These are phyloP conservation scores for Catharus fuscescens DNA, from an alignment of 2,113 vertebrate species.

Conservation along the genomic window DNA sequence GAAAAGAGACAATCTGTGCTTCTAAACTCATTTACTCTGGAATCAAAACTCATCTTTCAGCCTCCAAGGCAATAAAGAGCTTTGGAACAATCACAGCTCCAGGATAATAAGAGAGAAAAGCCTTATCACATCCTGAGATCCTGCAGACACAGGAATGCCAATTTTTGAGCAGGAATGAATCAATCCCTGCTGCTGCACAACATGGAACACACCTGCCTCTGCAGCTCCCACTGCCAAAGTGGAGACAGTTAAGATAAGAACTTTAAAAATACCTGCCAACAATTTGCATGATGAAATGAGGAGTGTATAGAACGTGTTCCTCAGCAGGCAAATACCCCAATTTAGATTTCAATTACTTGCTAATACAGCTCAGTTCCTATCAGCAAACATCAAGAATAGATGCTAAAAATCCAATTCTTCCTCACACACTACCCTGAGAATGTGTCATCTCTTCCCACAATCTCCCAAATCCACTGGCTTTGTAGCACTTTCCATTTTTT, in stretches of 20 bases:
- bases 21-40: background rate
- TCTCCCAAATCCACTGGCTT: background rate
- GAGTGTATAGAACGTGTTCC: background rate
- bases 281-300: background rate
- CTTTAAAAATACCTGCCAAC: background rate
- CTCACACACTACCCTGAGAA: background rate
- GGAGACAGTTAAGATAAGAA: background rate
- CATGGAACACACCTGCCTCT: background rate
- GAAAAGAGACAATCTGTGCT: slow-evolving; percentile 47
- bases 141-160: background rate
- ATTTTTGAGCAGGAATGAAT: background rate
- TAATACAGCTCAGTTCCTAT: background rate
- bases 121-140: background rate
- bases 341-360: background rate
- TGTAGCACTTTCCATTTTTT: background rate
- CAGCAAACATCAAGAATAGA: background rate
- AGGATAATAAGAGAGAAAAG: background rate
- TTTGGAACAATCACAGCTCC: background rate
- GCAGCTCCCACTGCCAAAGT: background rate
- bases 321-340: background rate
- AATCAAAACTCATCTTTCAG: slow-evolving; percentile 20
- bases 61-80: slow-evolving; percentile 4
- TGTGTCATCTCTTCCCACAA: background rate
- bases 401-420: background rate
- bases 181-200: background rate